Evolutionary conservation across 1,140 invertebrate genomes (phyloP).

Genomic region (Neuroterus valhalla): DNA sequence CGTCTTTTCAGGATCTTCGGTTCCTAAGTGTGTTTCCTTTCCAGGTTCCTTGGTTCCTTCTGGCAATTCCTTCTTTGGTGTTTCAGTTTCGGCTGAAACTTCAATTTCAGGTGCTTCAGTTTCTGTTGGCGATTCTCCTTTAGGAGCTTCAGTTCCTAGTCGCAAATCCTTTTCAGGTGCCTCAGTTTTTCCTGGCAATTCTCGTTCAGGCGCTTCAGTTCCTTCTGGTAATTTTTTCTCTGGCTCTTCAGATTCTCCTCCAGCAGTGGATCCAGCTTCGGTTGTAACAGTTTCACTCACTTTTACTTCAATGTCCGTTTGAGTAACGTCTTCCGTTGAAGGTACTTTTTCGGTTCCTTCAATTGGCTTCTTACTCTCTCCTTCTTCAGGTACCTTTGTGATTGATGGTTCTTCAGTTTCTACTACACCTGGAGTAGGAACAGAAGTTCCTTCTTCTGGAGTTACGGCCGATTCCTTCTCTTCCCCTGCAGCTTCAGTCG

Average conservation of each 20-base stretch:
- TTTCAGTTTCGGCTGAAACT: not conserved
- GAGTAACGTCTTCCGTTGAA: slow-evolving; percentile 23
- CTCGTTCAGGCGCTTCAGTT: slow-evolving; percentile 37
- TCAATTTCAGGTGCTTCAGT: not conserved
- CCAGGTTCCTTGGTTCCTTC: not conserved
- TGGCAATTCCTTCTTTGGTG: not conserved
- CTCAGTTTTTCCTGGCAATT: slow-evolving; percentile 40
- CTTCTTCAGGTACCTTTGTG: slow-evolving; percentile 32
- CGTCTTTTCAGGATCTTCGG: slow-evolving; percentile 20
- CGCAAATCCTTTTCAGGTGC: not conserved
- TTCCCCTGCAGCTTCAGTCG: slow-evolving; percentile 29
- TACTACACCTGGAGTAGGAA: slow-evolving; percentile 26
- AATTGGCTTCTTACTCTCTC: slow-evolving; percentile 37
- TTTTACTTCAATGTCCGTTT: no score
- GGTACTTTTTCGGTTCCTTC: slow-evolving; percentile 43
- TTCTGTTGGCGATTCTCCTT: slow-evolving; percentile 34
- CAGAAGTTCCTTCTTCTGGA: slow-evolving; percentile 13
- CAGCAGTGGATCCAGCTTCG: slow-evolving; percentile 15
- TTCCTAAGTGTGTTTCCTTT: slow-evolving; percentile 33
- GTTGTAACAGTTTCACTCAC: slow-evolving; percentile 39
- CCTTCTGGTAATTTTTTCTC: not conserved
- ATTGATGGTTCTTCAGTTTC: slow-evolving; percentile 36
- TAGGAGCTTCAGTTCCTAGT: slow-evolving; percentile 30
- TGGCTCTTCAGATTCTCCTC: slow-evolving; percentile 34
- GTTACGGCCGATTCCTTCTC: slow-evolving; percentile 22